Evolutionary conservation across 2,797 vertebrate species (phyloP), one percentile per base, ranked within the genome.

Genomic region (Emydoidea blandingii): DNA sequence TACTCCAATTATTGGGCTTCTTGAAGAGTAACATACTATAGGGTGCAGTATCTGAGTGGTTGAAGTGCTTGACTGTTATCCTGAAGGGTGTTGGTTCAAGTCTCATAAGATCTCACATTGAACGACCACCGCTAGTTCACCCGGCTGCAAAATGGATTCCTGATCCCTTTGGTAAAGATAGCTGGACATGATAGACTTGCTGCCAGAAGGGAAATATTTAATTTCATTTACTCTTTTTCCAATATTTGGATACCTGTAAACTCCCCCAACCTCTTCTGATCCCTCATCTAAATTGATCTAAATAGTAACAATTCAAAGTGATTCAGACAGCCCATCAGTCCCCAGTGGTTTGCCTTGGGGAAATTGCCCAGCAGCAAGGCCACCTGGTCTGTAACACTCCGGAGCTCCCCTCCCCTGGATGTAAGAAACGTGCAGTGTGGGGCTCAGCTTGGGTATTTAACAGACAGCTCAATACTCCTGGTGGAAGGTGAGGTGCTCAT

Each of bases 401-500:
- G 65, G 14, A 57, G 87, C 86, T 92, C n/a, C 34, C 9, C 54
- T 90, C 79, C 12, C 90, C 78, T 1, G 1, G 56, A 81, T 79
- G 79, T 56, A 82, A 92, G 89, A 8, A 90, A 9, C 4, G 27
- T 76, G 9, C 68, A 41, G 7, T 1, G 1, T 79, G 79, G 81
- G 34, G 79, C 79, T 94, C 0, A 2, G 15, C 52, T 65, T 50
- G 90, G 82, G 56, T 87, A 4, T 94, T 88, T 92, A 79, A 47
- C 21, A 54, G 89, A 87, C 84, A 65, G 79, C 85, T 97, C 44
- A 1, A 87, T 76, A 54, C 84, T 95, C 81, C 65, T 97, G 83
- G 88, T 91, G 82, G 88, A 90, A 97, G 95, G 85, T 92, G 49
- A 80, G 85, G 74, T 95, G 79, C 88, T 95, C 95, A 95, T 96